A percentile compares a stretch with the other conserved stretches of the same genome.
Conservation (phyloP, 2,113 vertebrate species). For the Poicephalus meyeri region DNA sequence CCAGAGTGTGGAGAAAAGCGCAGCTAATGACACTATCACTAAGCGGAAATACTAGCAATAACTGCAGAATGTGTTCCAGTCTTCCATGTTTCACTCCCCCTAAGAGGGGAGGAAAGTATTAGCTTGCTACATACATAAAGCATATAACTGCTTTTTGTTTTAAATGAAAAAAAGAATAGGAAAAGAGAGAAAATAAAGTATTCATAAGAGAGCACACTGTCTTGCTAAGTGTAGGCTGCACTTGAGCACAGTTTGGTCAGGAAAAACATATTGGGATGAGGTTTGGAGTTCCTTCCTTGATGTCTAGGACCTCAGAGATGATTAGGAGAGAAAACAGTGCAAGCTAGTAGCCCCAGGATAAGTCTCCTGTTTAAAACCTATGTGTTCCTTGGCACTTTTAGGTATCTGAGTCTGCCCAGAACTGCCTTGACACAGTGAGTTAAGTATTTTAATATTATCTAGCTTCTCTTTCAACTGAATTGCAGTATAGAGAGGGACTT, state of each 20-base stretch:
- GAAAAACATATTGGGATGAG: not conserved
- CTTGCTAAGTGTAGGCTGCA: not conserved
- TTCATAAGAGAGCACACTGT: not conserved
- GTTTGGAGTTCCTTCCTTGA: not conserved
- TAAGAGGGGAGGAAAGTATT: not conserved
- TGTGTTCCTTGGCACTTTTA: not conserved
- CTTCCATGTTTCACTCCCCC: not conserved
- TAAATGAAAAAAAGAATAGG: not conserved
- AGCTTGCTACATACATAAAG: not conserved
- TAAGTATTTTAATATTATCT: not conserved
- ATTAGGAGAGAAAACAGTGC: not conserved
- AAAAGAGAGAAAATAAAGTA: not conserved
- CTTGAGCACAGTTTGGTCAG: not conserved
- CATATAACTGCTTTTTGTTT: not conserved
- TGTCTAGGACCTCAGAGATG: not conserved
- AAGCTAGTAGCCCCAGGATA: not conserved
- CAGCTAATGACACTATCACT: not conserved
- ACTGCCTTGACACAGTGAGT: not conserved
- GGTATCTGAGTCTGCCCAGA: not conserved
- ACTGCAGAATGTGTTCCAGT: not conserved
- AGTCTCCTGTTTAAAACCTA: not conserved
- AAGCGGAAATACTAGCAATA: not conserved
- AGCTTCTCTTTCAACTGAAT: not conserved
- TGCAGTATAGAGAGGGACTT: not conserved
- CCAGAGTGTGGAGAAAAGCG: not conserved